Evolutionary conservation across 2,113 vertebrate species (phyloP), one percentile per base, ranked within the genome.

Genomic region (Todiramphus saurophagus): DNA sequence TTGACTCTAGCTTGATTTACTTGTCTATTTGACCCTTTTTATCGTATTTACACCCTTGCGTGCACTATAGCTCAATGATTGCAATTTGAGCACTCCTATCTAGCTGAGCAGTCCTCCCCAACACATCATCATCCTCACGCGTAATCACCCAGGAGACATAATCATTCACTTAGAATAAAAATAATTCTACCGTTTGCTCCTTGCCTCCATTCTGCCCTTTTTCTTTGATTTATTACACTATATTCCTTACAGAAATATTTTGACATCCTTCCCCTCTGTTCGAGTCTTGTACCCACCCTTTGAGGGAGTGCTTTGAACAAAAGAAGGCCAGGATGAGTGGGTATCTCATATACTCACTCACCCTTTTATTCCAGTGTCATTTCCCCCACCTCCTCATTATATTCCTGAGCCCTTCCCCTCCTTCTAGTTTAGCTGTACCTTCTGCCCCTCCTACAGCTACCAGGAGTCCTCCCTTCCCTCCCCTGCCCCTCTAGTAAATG

Each of bases 351-450:
- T 56, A 89, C 87, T 94, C 83, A 60, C 50, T 91, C 91, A 90
- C 89, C 95, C 95, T 95, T 97, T 97, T 87, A 95, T 94, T 97
- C 96, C 72, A 58, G 83, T 97, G 95, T 94, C 92, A 94, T 93
- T 94, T 97, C 77, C 80, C 96, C 87, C 93, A 96, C 96, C 95
- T 96, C 94, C 93, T 92, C 96, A 94, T 96, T 97, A 95, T 92
- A 93, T 83, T 82, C 77, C 87, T 4, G 50, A 94, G 91, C 55
- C 77, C 81, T 96, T 95, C 89, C 83, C 96, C 84, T 95, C 96
- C 96, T 94, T 89, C 87, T 73, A 91, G 93, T 92, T 97, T 79
- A 97, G 89, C 83, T 69, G 66, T 60, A 82, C 62, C 86, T 91
- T 51, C 89, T 79, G 51, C 62, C 74, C 90, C 81, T 93, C 92